These are phyloP conservation scores for Lasiurus cinereus DNA, from an alignment of 2,113 vertebrate genomes.

Conservation along the genomic window DNA sequence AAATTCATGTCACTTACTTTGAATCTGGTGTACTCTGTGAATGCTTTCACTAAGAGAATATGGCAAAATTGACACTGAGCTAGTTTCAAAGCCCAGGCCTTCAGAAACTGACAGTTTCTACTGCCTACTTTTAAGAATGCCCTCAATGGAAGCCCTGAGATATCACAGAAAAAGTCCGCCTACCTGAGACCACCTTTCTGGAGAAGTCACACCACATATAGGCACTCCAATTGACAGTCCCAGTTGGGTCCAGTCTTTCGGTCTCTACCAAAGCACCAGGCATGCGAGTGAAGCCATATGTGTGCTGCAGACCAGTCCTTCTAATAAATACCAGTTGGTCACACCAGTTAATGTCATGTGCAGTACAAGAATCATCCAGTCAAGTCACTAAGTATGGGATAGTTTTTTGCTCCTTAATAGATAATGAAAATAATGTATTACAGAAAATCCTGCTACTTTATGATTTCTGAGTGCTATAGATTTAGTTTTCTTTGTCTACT, in stretches of 20 bases:
- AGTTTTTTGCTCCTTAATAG: not conserved
- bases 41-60: not conserved
- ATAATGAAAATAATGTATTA: not conserved
- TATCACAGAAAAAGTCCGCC: not conserved
- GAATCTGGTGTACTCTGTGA: not conserved
- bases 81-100: not conserved
- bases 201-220: not conserved
- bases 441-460: not conserved
- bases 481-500: not conserved
- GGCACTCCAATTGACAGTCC: not conserved
- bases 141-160: not conserved
- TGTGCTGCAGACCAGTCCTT: not conserved
- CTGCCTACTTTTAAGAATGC: not conserved
- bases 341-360: not conserved
- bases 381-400: not conserved
- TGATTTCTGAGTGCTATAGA: not conserved
- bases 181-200: not conserved
- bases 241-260: not conserved
- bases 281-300: not conserved
- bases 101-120: not conserved
- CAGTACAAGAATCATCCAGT: not conserved
- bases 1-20: not conserved
- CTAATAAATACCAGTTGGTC: not conserved
- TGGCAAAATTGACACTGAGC: not conserved
- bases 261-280: not conserved